Evolutionary conservation across 2,888 invertebrate species (phyloP), one percentile per base, ranked within the genome.

Genomic region (Amphiduros pacificus): DNA sequence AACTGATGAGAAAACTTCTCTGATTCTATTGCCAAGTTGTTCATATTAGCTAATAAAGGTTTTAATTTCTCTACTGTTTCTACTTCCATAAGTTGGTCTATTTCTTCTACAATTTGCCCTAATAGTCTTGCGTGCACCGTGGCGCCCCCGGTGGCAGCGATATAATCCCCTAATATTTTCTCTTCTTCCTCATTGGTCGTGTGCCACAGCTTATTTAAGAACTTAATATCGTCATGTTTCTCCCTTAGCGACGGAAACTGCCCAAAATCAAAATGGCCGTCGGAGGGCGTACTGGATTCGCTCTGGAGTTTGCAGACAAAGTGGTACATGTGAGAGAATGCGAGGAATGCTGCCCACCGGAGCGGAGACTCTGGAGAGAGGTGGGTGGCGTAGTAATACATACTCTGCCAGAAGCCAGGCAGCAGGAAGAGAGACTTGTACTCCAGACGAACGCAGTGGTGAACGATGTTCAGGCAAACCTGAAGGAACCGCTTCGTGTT

Each of bases 161-260:
- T 50, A 31, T 48, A 58, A 26, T 58, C 51, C 9, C 58, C 58
- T 6, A 58, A 51, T 24, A 58, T 48, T 3, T 32, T 44, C 51
- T 58, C 58, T 36, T 58, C 58, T 36, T 58, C 49, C 40, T 58
- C 58, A 22, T 58, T 58, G 26, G 58, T 58, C 50, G 58, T 58
- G 40, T 58, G 58, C 58, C 58, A 58, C 5, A 58, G 50, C 36
- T 58, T 58, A 29, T 58, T 58, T 5, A 58, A 24, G 27, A 58
- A 58, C 50, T 50, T 49, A 28, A 58, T 48, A 22, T 58, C 58
- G 14, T 58, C 58, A n/a, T 58, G 58, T 3, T 44, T 27, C 32
- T 36, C 50, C 17, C 50, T 26, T n/a, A 58, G 24, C 9, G n/a
- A 20, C 5, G 58, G 58, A 48, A 58, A 58, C 51, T 58, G 44